Evolutionary conservation across 2,113 vertebrate species (phyloP).

Genomic region (Perca flavescens): DNA sequence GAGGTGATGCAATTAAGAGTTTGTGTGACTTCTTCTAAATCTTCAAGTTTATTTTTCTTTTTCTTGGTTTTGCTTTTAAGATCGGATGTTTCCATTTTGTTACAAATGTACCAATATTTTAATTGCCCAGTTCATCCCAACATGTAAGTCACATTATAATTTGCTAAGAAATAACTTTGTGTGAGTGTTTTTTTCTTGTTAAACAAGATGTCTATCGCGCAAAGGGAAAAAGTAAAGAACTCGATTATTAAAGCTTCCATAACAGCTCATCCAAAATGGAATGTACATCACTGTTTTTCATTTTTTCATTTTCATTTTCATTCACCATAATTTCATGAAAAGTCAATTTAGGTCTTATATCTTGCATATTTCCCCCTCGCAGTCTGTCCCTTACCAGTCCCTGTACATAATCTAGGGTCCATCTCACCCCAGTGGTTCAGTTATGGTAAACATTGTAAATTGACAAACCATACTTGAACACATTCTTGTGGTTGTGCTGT

Average conservation of each 20-base stretch:
- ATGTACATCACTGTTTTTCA: too few relatives aligned
- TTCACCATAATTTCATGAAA: background rate
- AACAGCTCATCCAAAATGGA: background rate
- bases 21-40: background rate
- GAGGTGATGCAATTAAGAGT: constrained; percentile 5
- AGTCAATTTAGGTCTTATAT: background rate
- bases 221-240: background rate
- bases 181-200: background rate
- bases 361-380: background rate
- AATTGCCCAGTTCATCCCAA: constrained; percentile 1
- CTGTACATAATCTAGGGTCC: background rate
- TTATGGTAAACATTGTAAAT: constrained; percentile 24
- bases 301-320: too few relatives aligned
- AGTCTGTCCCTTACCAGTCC: background rate
- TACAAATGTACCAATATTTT: background rate
- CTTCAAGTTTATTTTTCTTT: background rate
- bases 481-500: constrained; percentile 21
- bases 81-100: constrained; percentile 24
- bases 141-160: constrained; percentile 13
- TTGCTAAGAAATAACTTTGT: background rate
- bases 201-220: background rate
- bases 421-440: background rate
- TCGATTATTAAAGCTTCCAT: background rate
- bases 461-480: constrained; percentile 11
- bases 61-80: constrained; percentile 32